phyloP scores from a whole-genome alignment of 1,140 invertebrate genomes.

The Proales similis region DNA sequence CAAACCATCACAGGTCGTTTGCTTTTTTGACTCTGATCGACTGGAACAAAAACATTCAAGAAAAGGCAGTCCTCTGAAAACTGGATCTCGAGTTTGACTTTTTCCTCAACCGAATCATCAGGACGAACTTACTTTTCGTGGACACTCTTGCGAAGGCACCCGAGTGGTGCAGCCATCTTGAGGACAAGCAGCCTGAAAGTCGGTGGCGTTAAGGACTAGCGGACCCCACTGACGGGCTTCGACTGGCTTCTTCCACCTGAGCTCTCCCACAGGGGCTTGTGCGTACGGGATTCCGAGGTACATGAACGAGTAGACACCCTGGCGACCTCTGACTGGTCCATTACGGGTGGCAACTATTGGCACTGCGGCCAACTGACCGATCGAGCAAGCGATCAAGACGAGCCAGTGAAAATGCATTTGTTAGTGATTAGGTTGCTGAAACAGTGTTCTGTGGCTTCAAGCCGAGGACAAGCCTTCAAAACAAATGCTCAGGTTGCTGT shows the following conservation, averaged over 20 bases:
- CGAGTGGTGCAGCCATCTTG: conserved; percentile 22
- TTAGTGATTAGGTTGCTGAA: too few species aligned
- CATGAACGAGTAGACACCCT: neutral
- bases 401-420: too few species aligned
- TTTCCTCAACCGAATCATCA: conserved; percentile 79
- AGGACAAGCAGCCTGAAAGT: conserved; percentile 71
- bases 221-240: conserved; percentile 66
- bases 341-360: conserved; percentile 13
- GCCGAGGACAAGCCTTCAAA: too few species aligned
- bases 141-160: conserved; percentile 39
- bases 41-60: conserved; percentile 74
- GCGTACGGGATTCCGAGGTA: conserved; percentile 41
- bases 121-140: conserved; percentile 83
- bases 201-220: conserved; percentile 64
- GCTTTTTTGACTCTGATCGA: conserved; percentile 49
- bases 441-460: too few species aligned
- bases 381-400: too few species aligned
- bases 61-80: conserved; percentile 84
- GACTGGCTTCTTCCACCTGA: conserved; percentile 40
- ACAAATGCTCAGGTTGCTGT: too few species aligned
- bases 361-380: too few species aligned
- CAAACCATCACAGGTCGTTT: conserved; percentile 82
- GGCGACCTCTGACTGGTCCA: conserved; percentile 13
- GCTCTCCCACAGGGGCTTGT: conserved; percentile 39
- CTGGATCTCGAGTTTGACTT: conserved; percentile 65